These are phyloP conservation scores for Tachina fera DNA, from an alignment of 2,888 invertebrate genomes.

Conservation along the genomic window DNA sequence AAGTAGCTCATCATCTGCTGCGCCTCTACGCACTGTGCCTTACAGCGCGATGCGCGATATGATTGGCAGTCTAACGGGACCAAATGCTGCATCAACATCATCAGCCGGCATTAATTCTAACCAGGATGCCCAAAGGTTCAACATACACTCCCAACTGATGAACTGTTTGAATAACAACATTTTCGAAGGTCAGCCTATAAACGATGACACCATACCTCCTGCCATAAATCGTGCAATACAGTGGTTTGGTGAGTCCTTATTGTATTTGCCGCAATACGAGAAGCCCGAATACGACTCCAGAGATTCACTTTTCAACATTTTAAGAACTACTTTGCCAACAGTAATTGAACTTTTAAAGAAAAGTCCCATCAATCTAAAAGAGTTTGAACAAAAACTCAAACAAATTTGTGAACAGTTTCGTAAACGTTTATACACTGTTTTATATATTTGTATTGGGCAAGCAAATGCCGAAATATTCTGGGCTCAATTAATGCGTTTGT, in stretches of 20 bases:
- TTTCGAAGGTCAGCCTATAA: conserved; percentile 79
- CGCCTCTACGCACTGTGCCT: not conserved
- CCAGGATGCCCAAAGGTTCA: conserved; percentile 70
- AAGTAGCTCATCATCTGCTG: conserved; percentile 10
- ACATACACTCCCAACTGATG: conserved; percentile 77
- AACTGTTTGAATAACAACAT: conserved; percentile 77
- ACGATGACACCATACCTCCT: conserved; percentile 76
- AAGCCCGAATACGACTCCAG: conserved; percentile 80
- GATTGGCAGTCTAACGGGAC: not conserved
- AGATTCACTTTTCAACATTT: conserved; percentile 80
- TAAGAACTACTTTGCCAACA: conserved; percentile 79
- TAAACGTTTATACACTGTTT: conserved; percentile 79
- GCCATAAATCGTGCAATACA: conserved; percentile 78
- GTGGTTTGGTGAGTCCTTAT: conserved; percentile 78
- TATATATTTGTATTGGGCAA: conserved; percentile 80
- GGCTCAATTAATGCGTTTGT: conserved; percentile 79
- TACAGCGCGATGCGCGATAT: conserved; percentile 5
- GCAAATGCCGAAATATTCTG: conserved; percentile 80
- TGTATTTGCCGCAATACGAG: conserved; percentile 81
- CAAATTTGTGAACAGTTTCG: conserved; percentile 78
- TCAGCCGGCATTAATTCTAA: not conserved
- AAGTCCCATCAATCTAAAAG: conserved; percentile 71
- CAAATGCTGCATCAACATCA: not conserved
- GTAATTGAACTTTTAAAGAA: conserved; percentile 78
- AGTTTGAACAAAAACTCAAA: conserved; percentile 79